A percentile compares a stretch with the other conserved stretches of the same genome.
These are phyloP conservation scores for Musca vetustissima DNA, from an alignment of 1,140 invertebrate species.

Conservation along the genomic window DNA sequence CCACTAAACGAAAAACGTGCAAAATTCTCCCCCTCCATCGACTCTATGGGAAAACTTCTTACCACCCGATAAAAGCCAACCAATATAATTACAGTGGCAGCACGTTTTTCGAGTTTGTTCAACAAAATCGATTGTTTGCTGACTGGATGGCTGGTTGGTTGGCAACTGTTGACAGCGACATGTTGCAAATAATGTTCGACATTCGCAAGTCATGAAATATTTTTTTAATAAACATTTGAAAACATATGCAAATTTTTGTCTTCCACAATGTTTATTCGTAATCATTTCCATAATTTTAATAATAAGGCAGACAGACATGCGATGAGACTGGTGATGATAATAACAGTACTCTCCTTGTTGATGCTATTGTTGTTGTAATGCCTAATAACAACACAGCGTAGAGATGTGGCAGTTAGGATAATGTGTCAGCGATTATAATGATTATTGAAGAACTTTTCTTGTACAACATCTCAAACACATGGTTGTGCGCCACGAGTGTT, in stretches of 20 bases:
- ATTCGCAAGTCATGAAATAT: neutral
- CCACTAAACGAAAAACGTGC: no score
- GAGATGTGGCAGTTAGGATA: neutral
- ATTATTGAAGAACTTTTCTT: neutral
- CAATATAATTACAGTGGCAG: neutral
- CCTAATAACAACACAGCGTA: neutral
- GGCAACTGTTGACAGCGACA: conserved; percentile 1
- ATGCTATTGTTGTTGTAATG: no score
- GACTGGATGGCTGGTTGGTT: neutral
- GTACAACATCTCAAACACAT: no score
- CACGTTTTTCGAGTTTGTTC: neutral
- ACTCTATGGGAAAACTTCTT: no score
- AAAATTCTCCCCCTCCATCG: no score
- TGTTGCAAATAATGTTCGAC: conserved; percentile 8
- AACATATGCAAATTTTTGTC: conserved; percentile 18
- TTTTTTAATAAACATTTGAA: neutral
- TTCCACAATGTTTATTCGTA: conserved; percentile 6
- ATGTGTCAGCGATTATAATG: conserved; percentile 19
- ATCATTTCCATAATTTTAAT: conserved; percentile 19
- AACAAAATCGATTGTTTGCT: neutral
- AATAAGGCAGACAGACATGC: neutral
- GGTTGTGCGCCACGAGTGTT: no score
- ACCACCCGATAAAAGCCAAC: neutral
- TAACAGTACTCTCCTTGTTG: no score
- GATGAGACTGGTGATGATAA: neutral